Base-by-base conservation (phyloP, 2,797 vertebrate species). In the Hippocampus kuda region DNA sequence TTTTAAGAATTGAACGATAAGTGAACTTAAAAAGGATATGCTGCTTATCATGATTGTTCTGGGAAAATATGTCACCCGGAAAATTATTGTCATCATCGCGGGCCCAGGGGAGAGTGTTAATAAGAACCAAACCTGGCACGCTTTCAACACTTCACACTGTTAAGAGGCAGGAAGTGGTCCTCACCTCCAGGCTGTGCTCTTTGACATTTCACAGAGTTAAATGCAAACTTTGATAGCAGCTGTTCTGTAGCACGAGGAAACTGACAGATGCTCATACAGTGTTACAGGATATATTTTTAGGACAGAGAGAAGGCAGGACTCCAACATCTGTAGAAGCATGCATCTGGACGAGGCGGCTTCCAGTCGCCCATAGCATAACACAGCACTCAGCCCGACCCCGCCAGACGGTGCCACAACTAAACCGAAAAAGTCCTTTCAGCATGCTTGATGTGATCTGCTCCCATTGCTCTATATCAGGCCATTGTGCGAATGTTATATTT, bases 391-490 rank as follows among this genome's bases (percentile, higher is more conserved):
- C 74, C 60, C 77, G 71, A 76, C 30, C 4, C 44, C 9, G 38
- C 63, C 66, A 54, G 67, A 56, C 13, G 60, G 72, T 70, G 59
- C 73, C 72, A 66, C 70, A 72, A 67, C 71, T 70, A 22, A 63
- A 73, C 72, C 30, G 48, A 72, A 69, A 65, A 66, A 73, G 30
- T 65, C n/a, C 15, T 77, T 71, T 44, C 68, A 74, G 68, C 74
- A 24, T 54, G 61, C 74, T 67, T 34, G 53, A 15, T 65, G 64
- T 22, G 74, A 75, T 74, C 67, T 5, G 54, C 85, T 87, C 83
- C 82, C 86, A 86, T 77, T 75, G 63, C 70, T 75, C 81, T 82
- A 86, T 80, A 84, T 81, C 77, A 72, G 74, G 77, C 72, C 69
- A 67, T 12, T 69, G 72, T 70, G 49, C 69, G 57, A 63, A 71